Evolutionary conservation across 2,888 invertebrate genomes (phyloP).

Genomic region (Catonia carolina): DNA sequence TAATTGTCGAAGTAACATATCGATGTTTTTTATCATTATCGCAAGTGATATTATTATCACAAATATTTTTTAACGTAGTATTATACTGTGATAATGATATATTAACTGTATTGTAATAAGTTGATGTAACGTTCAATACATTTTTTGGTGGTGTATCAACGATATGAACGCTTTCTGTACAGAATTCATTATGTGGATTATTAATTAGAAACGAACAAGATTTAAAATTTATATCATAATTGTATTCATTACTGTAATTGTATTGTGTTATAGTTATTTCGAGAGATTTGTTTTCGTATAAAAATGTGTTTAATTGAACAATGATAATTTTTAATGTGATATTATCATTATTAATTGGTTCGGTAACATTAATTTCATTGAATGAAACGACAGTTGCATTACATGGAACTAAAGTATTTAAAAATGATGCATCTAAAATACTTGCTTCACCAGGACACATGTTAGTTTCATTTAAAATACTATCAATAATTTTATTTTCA

Average conservation of each 20-base stretch:
- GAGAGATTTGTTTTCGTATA: background rate
- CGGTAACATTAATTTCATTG: background rate
- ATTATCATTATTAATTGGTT: background rate
- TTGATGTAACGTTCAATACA: background rate
- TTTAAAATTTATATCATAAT: background rate
- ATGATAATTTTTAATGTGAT: background rate
- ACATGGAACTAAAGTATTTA: background rate
- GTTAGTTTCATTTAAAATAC: background rate
- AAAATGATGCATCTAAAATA: background rate
- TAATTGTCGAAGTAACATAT: background rate
- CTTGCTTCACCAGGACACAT: conserved; percentile 5
- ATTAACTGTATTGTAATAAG: background rate
- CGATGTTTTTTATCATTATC: background rate
- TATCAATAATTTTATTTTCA: background rate
- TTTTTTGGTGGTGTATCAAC: background rate
- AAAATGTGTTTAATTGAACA: background rate
- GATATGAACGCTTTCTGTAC: background rate
- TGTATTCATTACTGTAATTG: background rate
- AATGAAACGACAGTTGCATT: background rate
- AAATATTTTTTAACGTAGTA: background rate
- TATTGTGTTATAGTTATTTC: background rate
- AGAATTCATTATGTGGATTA: background rate
- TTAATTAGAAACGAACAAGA: background rate
- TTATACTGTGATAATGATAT: background rate
- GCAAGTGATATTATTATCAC: background rate